Conservation (phyloP, 2,113 vertebrate genomes). For the human (Homo sapiens) region DNA sequence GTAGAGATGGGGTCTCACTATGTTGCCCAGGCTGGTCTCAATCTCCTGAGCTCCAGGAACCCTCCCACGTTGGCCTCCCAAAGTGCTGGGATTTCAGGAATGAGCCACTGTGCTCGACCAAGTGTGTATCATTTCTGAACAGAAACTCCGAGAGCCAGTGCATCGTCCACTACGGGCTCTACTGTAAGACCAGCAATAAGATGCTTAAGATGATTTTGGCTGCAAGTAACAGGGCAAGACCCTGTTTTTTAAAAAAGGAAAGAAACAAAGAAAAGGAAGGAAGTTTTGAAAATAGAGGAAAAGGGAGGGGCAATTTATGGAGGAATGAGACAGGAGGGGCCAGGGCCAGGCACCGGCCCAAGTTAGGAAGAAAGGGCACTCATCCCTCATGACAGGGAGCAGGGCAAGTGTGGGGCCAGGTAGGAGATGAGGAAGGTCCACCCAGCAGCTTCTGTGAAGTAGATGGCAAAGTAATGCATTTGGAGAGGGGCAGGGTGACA, state of each 20-base stretch:
- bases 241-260: neutral
- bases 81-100: too few species aligned
- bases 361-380: neutral
- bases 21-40: too few species aligned
- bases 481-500: neutral
- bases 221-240: too few species aligned
- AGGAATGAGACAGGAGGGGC: neutral
- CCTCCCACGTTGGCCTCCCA: too few species aligned
- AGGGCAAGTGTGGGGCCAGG: neutral
- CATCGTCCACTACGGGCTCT: too few species aligned
- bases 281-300: neutral
- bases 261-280: neutral
- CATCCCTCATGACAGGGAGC: neutral
- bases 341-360: neutral
- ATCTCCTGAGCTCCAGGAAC: too few species aligned
- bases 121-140: too few species aligned
- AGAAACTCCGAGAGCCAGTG: too few species aligned
- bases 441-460: neutral
- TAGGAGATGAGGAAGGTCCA: neutral
- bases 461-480: neutral
- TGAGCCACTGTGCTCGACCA: too few species aligned
- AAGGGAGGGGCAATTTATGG: neutral
- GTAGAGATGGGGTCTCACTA: too few species aligned
- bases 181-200: too few species aligned
- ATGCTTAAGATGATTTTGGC: too few species aligned